phyloP scores from a whole-genome alignment of 2,888 invertebrate species.

The Hirtodrosophila confusa region DNA sequence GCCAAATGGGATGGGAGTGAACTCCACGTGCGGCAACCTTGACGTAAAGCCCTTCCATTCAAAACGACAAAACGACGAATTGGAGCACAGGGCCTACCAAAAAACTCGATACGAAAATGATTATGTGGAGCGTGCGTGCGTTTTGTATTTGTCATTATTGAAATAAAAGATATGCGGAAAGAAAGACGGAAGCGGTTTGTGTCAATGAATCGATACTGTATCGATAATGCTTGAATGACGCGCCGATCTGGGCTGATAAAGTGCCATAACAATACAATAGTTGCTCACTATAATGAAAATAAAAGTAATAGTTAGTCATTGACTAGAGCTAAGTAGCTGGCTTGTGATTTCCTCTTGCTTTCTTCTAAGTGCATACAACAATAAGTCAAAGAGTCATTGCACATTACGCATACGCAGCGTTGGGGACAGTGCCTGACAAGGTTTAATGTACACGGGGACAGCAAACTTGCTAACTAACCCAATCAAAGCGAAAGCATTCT shows the following conservation, averaged over 20 bases:
- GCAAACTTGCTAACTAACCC: conserved; percentile 12
- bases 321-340: background rate
- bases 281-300: conserved; percentile 5
- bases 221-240: conserved; percentile 39
- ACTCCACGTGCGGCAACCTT: conserved; percentile 59
- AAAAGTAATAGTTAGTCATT: conserved; percentile 32
- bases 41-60: conserved; percentile 39
- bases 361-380: too few species aligned
- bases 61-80: conserved; percentile 6
- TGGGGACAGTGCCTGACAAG: background rate
- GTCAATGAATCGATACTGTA: conserved; percentile 46
- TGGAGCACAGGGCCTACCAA: conserved; percentile 9
- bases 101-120: conserved; percentile 52
- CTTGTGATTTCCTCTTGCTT: background rate
- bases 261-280: background rate
- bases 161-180: conserved; percentile 50
- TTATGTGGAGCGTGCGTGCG: conserved; percentile 63
- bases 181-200: conserved; percentile 7
- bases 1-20: background rate
- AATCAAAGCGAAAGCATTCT: conserved; percentile 12
- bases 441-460: too few species aligned
- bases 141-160: conserved; percentile 68
- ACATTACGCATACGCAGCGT: conserved; percentile 51
- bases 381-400: conserved; percentile 1
- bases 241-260: conserved; percentile 36